Evolutionary conservation across 2,888 invertebrate species (phyloP).

Genomic region (Aethes cnicana): DNA sequence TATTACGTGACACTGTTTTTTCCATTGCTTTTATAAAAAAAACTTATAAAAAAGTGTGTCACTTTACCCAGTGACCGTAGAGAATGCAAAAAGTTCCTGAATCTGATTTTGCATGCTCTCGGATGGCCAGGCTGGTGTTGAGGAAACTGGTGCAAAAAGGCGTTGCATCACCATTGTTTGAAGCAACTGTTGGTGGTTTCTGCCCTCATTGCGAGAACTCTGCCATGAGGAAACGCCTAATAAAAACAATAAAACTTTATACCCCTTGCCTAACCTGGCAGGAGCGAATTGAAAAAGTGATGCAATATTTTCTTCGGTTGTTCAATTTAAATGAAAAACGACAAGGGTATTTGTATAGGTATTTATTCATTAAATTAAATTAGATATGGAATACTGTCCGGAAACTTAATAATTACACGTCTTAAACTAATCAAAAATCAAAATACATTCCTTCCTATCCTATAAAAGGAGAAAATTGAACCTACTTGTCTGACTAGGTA

Average conservation of each 20-base stretch:
- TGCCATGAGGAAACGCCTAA: constrained; percentile 11
- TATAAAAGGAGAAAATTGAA: constrained; percentile 41
- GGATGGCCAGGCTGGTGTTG: constrained; percentile 26
- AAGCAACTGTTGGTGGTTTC: constrained; percentile 21
- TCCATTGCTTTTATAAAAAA: constrained; percentile 49
- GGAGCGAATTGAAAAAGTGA: constrained; percentile 1
- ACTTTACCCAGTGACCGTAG: constrained; percentile 56
- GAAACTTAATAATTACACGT: constrained; percentile 37
- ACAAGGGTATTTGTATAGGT: neutral
- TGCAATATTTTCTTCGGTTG: constrained; percentile 6
- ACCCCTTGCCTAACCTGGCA: constrained; percentile 15
- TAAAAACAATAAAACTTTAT: constrained; percentile 22
- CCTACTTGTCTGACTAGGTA: constrained; percentile 50
- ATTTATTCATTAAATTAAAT: constrained; percentile 40
- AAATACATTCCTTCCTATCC: constrained; percentile 34
- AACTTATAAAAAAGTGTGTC: constrained; percentile 42
- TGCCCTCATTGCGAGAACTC: constrained; percentile 20
- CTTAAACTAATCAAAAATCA: constrained; percentile 31
- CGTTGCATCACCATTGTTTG: constrained; percentile 36
- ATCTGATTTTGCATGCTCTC: constrained; percentile 44
- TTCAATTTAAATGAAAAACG: constrained; percentile 1
- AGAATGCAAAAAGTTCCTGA: constrained; percentile 53
- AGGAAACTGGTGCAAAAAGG: constrained; percentile 42
- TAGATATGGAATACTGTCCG: constrained; percentile 44
- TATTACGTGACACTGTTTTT: constrained; percentile 69